A percentile compares a stretch with the other conserved stretches of the same genome.
Conservation (phyloP, 1,140 invertebrate species). For the Lanistes nyassanus region DNA sequence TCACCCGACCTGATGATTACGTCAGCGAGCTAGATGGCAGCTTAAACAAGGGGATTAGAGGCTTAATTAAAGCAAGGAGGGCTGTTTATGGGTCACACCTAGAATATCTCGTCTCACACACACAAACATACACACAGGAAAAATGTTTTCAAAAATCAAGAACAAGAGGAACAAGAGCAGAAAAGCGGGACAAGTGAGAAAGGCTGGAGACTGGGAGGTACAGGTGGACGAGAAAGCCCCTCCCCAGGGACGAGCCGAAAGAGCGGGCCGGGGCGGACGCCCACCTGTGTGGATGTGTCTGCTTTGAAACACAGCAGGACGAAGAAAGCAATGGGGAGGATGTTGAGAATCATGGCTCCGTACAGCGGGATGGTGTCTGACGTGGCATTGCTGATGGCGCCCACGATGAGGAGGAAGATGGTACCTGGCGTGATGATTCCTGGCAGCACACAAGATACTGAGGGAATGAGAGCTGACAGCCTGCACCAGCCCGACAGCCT, state of each 20-base stretch:
- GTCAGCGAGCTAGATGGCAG: too few relatives aligned
- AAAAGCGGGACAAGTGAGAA: not conserved
- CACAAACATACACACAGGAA: too few relatives aligned
- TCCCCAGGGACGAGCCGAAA: not conserved
- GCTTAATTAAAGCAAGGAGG: too few relatives aligned
- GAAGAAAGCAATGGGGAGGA: conserved; percentile 69
- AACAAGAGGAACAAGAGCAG: not conserved
- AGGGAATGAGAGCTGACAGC: too few relatives aligned
- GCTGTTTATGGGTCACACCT: too few relatives aligned
- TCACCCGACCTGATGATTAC: too few relatives aligned
- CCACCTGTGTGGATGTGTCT: conserved; percentile 68
- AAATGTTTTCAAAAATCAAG: not conserved
- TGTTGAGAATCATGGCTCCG: conserved; percentile 68
- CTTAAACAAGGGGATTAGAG: too few relatives aligned
- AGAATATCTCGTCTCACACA: too few relatives aligned
- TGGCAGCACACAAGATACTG: conserved; percentile 35
- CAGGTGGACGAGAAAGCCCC: not conserved
- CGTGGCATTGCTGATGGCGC: conserved; percentile 72
- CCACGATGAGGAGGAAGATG: conserved; percentile 75
- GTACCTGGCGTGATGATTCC: conserved; percentile 72
- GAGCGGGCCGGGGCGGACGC: too few relatives aligned
- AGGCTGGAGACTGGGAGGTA: not conserved
- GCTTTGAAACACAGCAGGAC: conserved; percentile 68
- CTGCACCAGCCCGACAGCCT: too few relatives aligned
- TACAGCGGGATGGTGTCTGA: conserved; percentile 64